Percentiles rank a stretch among this genome's conserved stretches.
Conservation (phyloP, 1,140 invertebrate species). For the Dendrolimus punctatus region DNA sequence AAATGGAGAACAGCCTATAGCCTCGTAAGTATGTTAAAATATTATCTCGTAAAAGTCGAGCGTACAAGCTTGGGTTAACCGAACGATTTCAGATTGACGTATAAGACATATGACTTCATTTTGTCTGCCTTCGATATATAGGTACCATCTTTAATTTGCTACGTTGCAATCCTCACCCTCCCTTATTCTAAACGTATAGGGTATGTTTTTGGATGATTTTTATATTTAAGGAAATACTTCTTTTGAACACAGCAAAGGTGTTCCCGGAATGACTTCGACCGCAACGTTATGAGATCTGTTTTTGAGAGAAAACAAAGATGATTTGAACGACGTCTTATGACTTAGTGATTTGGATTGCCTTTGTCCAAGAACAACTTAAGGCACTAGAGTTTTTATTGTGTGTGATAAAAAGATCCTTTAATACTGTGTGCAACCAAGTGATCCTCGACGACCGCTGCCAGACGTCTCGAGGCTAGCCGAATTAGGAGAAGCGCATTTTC, state of each 20-base stretch:
- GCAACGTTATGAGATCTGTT: conserved; percentile 54
- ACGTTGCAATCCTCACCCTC: background rate
- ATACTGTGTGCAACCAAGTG: no score
- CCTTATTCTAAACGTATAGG: conserved; percentile 11
- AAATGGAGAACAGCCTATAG: conserved; percentile 32
- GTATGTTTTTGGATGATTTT: conserved; percentile 9
- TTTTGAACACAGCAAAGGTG: no score
- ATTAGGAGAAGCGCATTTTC: no score
- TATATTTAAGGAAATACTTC: no score
- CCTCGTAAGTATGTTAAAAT: conserved; percentile 68
- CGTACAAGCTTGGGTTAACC: conserved; percentile 46
- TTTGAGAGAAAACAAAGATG: conserved; percentile 61
- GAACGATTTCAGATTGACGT: conserved; percentile 36
- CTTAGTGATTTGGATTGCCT: conserved; percentile 34
- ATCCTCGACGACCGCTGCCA: no score
- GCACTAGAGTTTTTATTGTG: no score
- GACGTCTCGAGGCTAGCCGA: no score
- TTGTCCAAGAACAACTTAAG: background rate
- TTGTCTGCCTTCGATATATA: conserved; percentile 60
- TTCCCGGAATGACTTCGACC: conserved; percentile 28
- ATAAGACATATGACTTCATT: conserved; percentile 60
- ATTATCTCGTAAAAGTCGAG: conserved; percentile 57
- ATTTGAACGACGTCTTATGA: conserved; percentile 43
- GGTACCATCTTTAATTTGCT: conserved; percentile 20
- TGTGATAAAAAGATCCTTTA: no score